Percentiles rank a stretch among this genome's conserved stretches.
Conservation (phyloP, 2,888 invertebrate genomes). For the Drosophila kokeensis region DNA sequence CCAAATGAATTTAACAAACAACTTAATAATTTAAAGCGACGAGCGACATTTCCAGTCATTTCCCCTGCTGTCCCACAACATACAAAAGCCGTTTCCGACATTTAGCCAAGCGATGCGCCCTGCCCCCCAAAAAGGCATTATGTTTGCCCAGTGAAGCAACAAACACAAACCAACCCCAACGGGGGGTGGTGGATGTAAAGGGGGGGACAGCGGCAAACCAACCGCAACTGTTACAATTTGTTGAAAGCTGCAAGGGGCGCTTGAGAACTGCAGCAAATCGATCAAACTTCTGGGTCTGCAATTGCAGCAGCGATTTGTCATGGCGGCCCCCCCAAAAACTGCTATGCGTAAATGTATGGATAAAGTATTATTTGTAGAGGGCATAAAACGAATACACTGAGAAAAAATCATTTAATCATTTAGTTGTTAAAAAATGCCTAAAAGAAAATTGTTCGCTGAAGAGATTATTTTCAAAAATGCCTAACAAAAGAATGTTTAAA, state of each 20-base stretch:
- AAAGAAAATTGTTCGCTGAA: fast-evolving
- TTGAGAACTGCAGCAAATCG: constrained; percentile 62
- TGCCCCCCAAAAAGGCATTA: constrained; percentile 46
- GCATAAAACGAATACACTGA: not conserved
- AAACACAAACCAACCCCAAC: constrained; percentile 7
- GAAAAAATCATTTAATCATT: not conserved
- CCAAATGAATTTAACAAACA: constrained; percentile 27
- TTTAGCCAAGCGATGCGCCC: constrained; percentile 60
- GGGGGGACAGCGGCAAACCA: constrained; percentile 32
- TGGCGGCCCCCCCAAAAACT: constrained; percentile 20
- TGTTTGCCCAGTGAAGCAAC: constrained; percentile 56
- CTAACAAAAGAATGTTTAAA: not conserved
- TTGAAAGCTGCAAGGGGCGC: constrained; percentile 26
- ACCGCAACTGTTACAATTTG: constrained; percentile 73
- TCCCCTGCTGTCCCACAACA: not conserved
- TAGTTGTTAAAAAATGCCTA: not conserved
- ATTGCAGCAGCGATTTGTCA: constrained; percentile 55
- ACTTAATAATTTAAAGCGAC: constrained; percentile 55
- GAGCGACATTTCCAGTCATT: constrained; percentile 33
- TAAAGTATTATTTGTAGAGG: constrained; percentile 8
- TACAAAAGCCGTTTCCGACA: constrained; percentile 55
- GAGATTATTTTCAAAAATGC: not conserved
- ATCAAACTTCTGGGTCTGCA: constrained; percentile 64
- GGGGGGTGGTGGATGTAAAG: not conserved
- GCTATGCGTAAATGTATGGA: constrained; percentile 18